A percentile compares a stretch with the other conserved stretches of the same genome.
phyloP scores from a whole-genome alignment of 2,797 vertebrate species.

The Alectoris magna region DNA sequence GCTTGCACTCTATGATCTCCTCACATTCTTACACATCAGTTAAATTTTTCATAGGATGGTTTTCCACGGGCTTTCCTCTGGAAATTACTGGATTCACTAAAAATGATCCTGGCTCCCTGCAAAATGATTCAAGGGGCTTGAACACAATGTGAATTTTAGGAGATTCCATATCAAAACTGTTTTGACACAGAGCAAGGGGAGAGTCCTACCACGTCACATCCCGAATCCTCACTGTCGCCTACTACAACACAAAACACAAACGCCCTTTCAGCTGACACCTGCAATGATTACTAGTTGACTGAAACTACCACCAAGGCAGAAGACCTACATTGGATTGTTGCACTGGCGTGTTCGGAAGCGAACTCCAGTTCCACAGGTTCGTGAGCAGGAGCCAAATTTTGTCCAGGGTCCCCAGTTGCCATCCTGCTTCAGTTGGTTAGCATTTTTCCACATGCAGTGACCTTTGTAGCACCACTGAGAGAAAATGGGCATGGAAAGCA shows the following conservation, averaged over 20 bases:
- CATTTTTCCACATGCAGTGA: slow-evolving; percentile 99
- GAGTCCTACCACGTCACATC: no score
- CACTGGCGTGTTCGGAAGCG: slow-evolving; percentile 95
- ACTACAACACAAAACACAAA: no score
- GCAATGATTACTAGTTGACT: fast-evolving
- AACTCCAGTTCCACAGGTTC: slow-evolving; percentile 93
- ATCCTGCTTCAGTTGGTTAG: slow-evolving; percentile 93
- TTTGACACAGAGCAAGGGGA: no score
- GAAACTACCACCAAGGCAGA: no score
- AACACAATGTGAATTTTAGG: background rate
- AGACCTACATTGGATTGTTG: slow-evolving; percentile 91
- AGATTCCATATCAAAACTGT: background rate
- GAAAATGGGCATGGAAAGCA: background rate
- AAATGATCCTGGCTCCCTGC: background rate
- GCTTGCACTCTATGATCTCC: background rate
- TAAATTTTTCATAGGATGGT: background rate
- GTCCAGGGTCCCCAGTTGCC: slow-evolving; percentile 94
- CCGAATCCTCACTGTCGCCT: no score
- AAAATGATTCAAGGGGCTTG: background rate
- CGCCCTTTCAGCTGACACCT: background rate
- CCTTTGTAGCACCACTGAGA: slow-evolving; percentile 98
- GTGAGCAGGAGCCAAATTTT: slow-evolving; percentile 93
- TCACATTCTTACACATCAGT: background rate
- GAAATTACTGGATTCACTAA: background rate
- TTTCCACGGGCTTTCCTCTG: background rate